Evolutionary conservation across 2,888 invertebrate genomes (phyloP), one percentile per base, ranked within the genome.

Genomic region (Hemaris fuciformis): DNA sequence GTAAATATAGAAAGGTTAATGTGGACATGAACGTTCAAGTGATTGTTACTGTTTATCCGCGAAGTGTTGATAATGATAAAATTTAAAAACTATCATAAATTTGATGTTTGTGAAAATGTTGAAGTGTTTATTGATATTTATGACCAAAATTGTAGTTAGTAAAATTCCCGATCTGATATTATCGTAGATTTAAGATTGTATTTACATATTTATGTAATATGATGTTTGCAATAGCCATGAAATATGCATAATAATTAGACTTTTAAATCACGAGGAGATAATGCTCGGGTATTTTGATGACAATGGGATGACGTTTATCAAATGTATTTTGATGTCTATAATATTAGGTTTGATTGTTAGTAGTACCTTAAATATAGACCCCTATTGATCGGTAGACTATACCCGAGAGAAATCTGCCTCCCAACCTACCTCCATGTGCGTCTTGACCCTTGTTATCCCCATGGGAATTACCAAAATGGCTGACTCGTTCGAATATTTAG

Each of bases 401-500:
- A 15, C 53, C 31, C 48, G 48, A 18, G 27, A 53, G 18, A 18
- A 8, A 53, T 53, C 31, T 18, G n/a, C 23, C 23, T 23, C n/a
- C n/a, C 10, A 8, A 87, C 85, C 91, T 91, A 91, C 91, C 91
- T 91, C 91, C 83, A 70, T 76, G 67, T 76, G 79, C 75, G 79
- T 77, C 62, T 80, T 75, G 72, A 80, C 67, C 75, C 72, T 75
- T 72, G 66, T 73, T 72, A 74, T 69, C 67, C 80, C 77, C 66
- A 65, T 63, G 85, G 87, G 84, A 84, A 74, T 79, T 87, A 88
- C 91, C 91, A 90, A 91, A 89, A 90, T 87, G 81, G 86, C 85
- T 88, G 88, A 87, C 76, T 64, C 71, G 80, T 84, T 84, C 78
- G 71, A 75, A 75, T 75, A 74, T 71, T 73, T 74, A 72, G 68